These are phyloP conservation scores for Thamnaconus septentrionalis DNA, from an alignment of 2,113 vertebrate genomes.

Conservation along the genomic window DNA sequence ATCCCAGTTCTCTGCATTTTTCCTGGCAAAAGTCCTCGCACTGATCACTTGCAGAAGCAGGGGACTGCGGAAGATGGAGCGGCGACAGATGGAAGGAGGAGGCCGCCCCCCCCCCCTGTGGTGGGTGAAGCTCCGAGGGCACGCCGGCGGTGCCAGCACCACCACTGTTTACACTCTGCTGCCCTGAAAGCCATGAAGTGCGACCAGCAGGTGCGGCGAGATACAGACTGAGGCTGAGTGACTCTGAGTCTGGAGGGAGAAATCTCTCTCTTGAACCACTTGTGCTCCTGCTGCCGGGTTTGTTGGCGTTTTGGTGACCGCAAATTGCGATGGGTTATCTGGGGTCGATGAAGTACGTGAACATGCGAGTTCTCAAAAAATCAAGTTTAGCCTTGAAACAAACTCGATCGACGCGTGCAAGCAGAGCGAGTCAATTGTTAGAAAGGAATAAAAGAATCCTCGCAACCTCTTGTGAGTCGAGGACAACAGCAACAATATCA, in stretches of 20 bases:
- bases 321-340: too few relatives aligned
- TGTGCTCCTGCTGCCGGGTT: not conserved
- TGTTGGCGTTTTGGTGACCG: too few relatives aligned
- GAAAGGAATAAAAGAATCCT: too few relatives aligned
- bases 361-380: too few relatives aligned
- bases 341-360: too few relatives aligned
- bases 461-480: too few relatives aligned
- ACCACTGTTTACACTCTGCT: conserved; percentile 54
- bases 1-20: conserved; percentile 8
- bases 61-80: conserved; percentile 32
- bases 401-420: too few relatives aligned
- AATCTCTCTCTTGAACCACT: too few relatives aligned
- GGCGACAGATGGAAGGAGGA: conserved; percentile 61
- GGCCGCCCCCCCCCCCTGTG: conserved; percentile 29
- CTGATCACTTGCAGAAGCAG: conserved; percentile 32
- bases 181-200: conserved; percentile 23
- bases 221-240: not conserved
- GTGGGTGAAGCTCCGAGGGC: conserved; percentile 29
- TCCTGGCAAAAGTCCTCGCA: conserved; percentile 33
- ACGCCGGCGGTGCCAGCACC: conserved; percentile 44
- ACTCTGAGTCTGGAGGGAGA: too few relatives aligned
- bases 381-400: too few relatives aligned
- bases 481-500: too few relatives aligned
- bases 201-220: conserved; percentile 22
- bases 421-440: too few relatives aligned